Base-by-base conservation (phyloP, 1,140 invertebrate genomes). In the Lucilia sericata region DNA sequence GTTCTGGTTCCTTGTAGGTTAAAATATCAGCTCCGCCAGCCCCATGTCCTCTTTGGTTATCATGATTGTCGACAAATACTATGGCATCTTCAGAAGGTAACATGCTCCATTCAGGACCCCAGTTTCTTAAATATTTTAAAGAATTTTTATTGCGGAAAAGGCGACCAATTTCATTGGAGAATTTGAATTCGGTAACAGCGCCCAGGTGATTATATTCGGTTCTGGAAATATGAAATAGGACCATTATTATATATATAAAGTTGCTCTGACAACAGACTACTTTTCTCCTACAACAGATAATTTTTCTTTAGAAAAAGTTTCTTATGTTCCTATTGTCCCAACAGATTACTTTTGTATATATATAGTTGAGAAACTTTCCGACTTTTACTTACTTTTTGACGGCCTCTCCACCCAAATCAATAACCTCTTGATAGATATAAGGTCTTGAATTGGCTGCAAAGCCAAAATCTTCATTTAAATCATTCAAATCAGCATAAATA, bases 361-460 rank as follows among this genome's bases (percentile, higher is more conserved):
- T 2, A 30, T 2, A 30, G 25, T 30, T 30, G 25, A 30, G 3
- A 30, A 1, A 30, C 25, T 30, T 30, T 30, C 3, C 25, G 25
- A n/a, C n/a, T n/a, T n/a, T n/a, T n/a, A n/a, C 75, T 84, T 30
- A 82, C 70, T 65, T 85, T 96, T 96, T 55, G 34, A 86, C 82
- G 8, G 13, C 10, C 36, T 86, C 86, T 10, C 93, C 92, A 75
- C 95, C 95, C 14, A 93, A 91, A 90, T 97, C 96, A 82, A 97
- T 96, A 10, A 97, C 96, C 91, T 98, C 96, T 88, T 97, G 96
- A 89, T 92, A 95, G 85, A 96, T 93, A 88, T 94, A 95, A 1
- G 95, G 94, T 70, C 93, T 91, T n/a, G 93, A 86, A 2, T 92
- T 92, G 0, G 87, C 85, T 3, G 92, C 89, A 88, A 96, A 96